phyloP scores from a whole-genome alignment of 2,797 vertebrate species.

The Halcyon leucocephala region DNA sequence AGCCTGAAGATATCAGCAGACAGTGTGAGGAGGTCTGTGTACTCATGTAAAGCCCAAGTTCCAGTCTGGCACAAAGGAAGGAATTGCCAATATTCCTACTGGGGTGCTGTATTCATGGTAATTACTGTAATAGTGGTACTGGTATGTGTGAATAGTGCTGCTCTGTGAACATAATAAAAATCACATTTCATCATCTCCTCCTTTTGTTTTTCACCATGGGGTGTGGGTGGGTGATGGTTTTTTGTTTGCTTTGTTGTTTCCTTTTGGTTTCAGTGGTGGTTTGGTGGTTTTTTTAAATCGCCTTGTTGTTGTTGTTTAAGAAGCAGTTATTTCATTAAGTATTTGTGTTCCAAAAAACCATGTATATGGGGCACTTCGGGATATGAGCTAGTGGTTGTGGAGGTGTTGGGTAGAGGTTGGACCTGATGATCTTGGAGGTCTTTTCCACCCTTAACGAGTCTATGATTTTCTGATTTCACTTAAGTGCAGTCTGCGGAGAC shows the following conservation, averaged over 20 bases:
- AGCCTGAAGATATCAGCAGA: neutral
- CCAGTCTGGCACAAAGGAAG: neutral
- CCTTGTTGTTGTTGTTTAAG: neutral
- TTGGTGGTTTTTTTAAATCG: neutral
- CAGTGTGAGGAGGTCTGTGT: neutral
- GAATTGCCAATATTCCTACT: neutral
- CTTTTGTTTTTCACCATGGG: neutral
- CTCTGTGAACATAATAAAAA: neutral
- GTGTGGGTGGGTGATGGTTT: rapidly evolving
- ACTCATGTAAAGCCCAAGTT: neutral
- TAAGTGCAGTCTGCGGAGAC: neutral
- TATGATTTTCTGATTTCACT: neutral
- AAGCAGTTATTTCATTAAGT: neutral
- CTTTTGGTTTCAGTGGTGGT: neutral
- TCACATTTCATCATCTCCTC: neutral
- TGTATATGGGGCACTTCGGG: too few species aligned
- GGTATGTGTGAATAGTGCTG: neutral
- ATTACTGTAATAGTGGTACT: neutral
- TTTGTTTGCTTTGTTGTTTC: neutral
- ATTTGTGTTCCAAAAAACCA: too few species aligned
- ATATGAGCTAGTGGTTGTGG: too few species aligned
- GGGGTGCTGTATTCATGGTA: neutral
- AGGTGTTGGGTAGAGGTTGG: too few species aligned
- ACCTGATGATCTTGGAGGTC: too few species aligned
- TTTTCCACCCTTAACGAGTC: too few species aligned